Evolutionary conservation across 2,113 vertebrate species (phyloP).

Genomic region (Neogale vison): DNA sequence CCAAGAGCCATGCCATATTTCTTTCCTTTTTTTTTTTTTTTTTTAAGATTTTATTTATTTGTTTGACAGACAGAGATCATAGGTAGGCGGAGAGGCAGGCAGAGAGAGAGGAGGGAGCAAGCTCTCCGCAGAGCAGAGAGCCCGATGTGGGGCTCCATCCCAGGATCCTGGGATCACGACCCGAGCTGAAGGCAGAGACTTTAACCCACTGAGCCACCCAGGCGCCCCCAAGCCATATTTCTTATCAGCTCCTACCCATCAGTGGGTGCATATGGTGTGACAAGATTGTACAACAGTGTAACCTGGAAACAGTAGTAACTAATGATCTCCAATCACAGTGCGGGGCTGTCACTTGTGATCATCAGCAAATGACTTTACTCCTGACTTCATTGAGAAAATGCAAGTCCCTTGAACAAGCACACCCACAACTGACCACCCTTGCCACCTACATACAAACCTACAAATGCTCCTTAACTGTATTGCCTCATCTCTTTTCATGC

Average conservation of each 20-base stretch:
- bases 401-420: background rate
- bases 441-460: background rate
- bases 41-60: no score
- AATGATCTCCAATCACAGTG: background rate
- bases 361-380: background rate
- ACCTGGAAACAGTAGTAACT: background rate
- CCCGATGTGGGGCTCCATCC: no score
- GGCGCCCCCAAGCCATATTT: no score
- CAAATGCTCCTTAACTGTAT: background rate
- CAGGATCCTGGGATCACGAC: no score
- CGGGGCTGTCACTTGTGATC: background rate
- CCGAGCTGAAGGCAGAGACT: no score
- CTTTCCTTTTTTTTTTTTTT: no score
- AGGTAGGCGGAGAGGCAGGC: no score
- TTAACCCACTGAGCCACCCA: no score
- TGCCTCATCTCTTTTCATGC: background rate
- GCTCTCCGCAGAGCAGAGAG: no score
- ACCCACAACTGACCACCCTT: background rate
- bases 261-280: background rate
- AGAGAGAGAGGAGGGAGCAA: no score
- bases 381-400: background rate
- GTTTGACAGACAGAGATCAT: no score
- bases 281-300: background rate
- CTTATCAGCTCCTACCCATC: background rate
- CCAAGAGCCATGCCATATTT: background rate